Percentiles rank a stretch among this genome's conserved stretches.
phyloP scores from a whole-genome alignment of 2,797 vertebrate genomes.

The Argya squamiceps region DNA sequence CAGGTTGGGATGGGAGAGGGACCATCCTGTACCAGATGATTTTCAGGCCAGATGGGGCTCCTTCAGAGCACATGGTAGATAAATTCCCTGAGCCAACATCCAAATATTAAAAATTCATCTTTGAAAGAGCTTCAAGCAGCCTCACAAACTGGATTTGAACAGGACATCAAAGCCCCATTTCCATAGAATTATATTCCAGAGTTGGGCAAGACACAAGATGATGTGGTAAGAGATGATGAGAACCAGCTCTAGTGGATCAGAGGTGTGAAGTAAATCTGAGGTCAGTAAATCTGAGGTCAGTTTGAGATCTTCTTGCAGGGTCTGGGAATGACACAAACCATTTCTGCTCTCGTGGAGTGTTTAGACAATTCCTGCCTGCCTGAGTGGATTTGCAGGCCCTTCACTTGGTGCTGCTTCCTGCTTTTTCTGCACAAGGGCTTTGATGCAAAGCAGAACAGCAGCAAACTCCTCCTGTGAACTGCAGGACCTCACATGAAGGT shows the following conservation, averaged over 20 bases:
- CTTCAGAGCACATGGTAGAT: neutral
- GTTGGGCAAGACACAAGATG: constrained; percentile 11
- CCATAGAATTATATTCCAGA: neutral
- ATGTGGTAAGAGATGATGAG: constrained; percentile 29
- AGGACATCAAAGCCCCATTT: neutral
- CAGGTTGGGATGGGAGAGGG: neutral
- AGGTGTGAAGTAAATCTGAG: constrained; percentile 22
- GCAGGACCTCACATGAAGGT: neutral
- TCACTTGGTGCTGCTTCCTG: neutral
- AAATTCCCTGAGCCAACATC: neutral
- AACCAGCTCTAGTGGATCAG: neutral
- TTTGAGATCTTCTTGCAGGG: neutral
- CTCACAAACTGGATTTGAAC: neutral
- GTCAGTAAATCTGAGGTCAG: neutral
- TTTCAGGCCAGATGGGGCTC: neutral
- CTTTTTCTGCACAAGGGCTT: neutral
- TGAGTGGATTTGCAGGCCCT: neutral
- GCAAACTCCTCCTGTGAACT: neutral
- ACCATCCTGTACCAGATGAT: neutral
- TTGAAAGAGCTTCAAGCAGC: neutral
- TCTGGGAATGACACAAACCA: neutral
- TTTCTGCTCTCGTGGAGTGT: neutral
- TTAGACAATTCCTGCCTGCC: neutral
- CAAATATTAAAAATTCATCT: neutral
- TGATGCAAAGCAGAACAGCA: neutral